These are phyloP conservation scores for Chamaea fasciata DNA, from an alignment of 2,113 vertebrate genomes.

Conservation along the genomic window DNA sequence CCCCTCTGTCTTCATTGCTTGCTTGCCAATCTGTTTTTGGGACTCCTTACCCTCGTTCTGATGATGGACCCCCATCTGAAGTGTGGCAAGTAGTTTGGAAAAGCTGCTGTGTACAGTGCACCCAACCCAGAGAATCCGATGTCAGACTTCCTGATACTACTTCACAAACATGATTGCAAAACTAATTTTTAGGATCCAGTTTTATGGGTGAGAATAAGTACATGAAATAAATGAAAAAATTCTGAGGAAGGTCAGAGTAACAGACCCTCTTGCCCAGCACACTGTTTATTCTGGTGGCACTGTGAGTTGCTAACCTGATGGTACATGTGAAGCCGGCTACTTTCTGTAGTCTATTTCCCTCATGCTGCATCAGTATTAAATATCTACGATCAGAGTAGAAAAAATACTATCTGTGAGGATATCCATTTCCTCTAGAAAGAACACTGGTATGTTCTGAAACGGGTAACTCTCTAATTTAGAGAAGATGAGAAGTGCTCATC, in stretches of 20 bases:
- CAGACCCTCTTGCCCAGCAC: fast-evolving
- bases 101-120: neutral
- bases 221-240: neutral
- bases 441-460: neutral
- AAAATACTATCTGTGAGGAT: neutral
- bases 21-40: neutral
- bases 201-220: neutral
- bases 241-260: neutral
- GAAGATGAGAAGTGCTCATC: neutral
- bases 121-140: neutral
- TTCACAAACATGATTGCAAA: neutral
- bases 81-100: neutral
- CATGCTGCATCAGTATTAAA: neutral
- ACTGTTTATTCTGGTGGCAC: neutral
- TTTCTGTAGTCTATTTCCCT: neutral
- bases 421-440: neutral
- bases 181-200: neutral
- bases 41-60: neutral
- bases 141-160: neutral
- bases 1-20: neutral
- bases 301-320: neutral
- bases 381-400: neutral
- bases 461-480: neutral
- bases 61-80: neutral
- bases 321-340: neutral